Evolutionary conservation across 1,140 invertebrate species (phyloP).

Genomic region (Neodiprion virginianus): DNA sequence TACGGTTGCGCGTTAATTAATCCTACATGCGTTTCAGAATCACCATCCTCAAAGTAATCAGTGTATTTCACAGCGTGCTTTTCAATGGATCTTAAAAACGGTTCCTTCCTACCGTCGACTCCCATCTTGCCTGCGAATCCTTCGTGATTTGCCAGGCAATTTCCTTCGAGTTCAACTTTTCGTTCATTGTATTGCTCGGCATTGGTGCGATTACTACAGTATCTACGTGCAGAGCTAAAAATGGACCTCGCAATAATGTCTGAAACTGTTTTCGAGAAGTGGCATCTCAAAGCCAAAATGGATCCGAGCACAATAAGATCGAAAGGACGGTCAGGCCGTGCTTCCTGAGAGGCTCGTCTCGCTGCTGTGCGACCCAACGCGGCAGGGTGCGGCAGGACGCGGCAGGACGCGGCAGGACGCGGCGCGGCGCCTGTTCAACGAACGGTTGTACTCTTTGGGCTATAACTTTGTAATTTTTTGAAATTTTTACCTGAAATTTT

Average conservation of each 20-base stretch:
- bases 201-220: conserved; percentile 22
- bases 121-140: conserved; percentile 2
- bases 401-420: too few relatives aligned
- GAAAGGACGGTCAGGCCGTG: conserved; percentile 30
- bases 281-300: too few relatives aligned
- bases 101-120: background rate
- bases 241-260: too few relatives aligned
- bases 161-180: conserved; percentile 14
- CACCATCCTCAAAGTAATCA: background rate
- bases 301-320: conserved; percentile 21
- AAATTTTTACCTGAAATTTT: too few relatives aligned
- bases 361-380: too few relatives aligned
- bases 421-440: too few relatives aligned
- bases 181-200: conserved; percentile 22
- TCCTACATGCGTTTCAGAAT: background rate
- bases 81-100: conserved; percentile 9
- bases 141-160: conserved; percentile 4
- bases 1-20: background rate
- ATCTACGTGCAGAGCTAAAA: background rate
- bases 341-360: conserved; percentile 14
- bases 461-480: too few relatives aligned
- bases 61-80: background rate
- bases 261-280: too few relatives aligned
- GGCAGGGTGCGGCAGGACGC: too few relatives aligned
- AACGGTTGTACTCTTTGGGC: too few relatives aligned